A percentile compares a stretch with the other conserved stretches of the same genome.
These are phyloP conservation scores for Colistium nudipinnis DNA, from an alignment of 2,113 vertebrate species.

Conservation along the genomic window DNA sequence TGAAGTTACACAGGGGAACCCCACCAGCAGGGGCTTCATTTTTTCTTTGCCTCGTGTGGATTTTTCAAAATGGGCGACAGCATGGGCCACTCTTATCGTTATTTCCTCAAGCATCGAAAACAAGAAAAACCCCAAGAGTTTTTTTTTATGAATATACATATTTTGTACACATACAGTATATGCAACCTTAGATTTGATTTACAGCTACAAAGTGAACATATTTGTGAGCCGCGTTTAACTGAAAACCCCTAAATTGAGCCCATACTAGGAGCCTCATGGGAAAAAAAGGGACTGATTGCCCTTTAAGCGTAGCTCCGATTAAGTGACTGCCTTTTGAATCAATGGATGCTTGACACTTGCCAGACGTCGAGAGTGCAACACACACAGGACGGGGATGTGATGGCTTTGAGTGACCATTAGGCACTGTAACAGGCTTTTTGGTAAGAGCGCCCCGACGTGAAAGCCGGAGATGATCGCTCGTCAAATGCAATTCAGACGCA, in stretches of 20 bases:
- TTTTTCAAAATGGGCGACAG: too few species aligned
- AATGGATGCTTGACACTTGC: conserved; percentile 51
- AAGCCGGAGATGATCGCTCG: conserved; percentile 53
- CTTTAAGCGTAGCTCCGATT: conserved; percentile 31
- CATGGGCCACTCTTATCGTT: background rate
- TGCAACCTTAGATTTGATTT: background rate
- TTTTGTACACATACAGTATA: background rate
- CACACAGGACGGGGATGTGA: conserved; percentile 41
- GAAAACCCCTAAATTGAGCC: background rate
- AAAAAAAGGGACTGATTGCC: conserved; percentile 11
- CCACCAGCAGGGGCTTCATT: too few species aligned
- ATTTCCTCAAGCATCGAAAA: background rate
- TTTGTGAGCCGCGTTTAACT: too few species aligned
- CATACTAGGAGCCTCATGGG: background rate
- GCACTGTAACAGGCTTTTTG: conserved; percentile 52
- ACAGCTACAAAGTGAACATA: too few species aligned
- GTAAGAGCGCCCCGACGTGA: conserved; percentile 35
- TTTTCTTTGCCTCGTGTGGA: too few species aligned
- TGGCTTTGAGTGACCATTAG: conserved; percentile 60
- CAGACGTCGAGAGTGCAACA: conserved; percentile 55
- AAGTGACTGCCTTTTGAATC: conserved; percentile 29
- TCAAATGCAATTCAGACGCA: conserved; percentile 69
- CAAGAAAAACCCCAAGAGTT: background rate
- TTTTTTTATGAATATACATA: background rate
- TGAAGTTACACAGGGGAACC: too few species aligned